A percentile compares a stretch with the other conserved stretches of the same genome.
Evolutionary conservation across 2,888 invertebrate species (phyloP).

Genomic region (Cataglyphis albicans): DNA sequence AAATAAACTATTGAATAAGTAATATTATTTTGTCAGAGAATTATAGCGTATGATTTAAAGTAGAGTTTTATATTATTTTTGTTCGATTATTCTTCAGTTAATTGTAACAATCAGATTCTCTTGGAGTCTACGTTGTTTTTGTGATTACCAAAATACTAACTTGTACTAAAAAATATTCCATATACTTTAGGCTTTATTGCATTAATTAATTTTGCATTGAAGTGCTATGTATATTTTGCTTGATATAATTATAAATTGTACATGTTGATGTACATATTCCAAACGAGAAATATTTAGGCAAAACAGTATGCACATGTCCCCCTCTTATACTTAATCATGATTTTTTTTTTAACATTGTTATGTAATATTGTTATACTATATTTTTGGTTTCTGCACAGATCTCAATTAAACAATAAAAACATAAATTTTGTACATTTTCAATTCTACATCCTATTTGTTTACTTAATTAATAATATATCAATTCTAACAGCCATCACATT

Average conservation of each 20-base stretch:
- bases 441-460: slow-evolving; percentile 54
- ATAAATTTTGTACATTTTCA: slow-evolving; percentile 68
- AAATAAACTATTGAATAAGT: slow-evolving; percentile 25
- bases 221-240: slow-evolving; percentile 25
- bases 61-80: slow-evolving; percentile 46
- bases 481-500: not conserved
- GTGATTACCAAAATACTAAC: slow-evolving; percentile 48
- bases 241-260: slow-evolving; percentile 36
- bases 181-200: slow-evolving; percentile 55
- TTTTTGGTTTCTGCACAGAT: slow-evolving; percentile 64
- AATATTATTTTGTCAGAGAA: slow-evolving; percentile 24
- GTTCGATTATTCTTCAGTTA: slow-evolving; percentile 34
- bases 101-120: slow-evolving; percentile 3
- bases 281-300: slow-evolving; percentile 35
- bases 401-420: slow-evolving; percentile 68
- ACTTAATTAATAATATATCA: slow-evolving; percentile 59
- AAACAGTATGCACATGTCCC: not conserved
- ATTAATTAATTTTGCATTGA: slow-evolving; percentile 54
- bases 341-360: slow-evolving; percentile 19
- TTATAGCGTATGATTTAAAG: not conserved
- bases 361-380: slow-evolving; percentile 32
- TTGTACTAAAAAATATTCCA: slow-evolving; percentile 60
- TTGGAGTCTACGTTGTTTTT: slow-evolving; percentile 26
- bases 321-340: slow-evolving; percentile 33
- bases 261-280: slow-evolving; percentile 23